Evolutionary conservation across 1,140 invertebrate species (phyloP), one percentile per base, ranked within the genome.

Genomic region (Tachypleus tridentatus): DNA sequence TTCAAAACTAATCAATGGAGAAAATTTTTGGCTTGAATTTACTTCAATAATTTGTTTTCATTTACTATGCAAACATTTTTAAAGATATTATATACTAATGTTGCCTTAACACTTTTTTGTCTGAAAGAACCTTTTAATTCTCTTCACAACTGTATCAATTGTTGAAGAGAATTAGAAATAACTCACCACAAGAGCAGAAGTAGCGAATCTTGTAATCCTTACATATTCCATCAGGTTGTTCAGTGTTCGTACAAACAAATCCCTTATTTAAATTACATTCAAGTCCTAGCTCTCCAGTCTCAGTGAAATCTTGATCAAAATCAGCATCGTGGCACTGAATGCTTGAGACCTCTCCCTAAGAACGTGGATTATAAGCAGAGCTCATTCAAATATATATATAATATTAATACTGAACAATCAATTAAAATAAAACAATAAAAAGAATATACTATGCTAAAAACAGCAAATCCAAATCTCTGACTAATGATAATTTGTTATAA

Each of bases 171-270:
- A 29, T 29, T 8, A 58, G 4, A 51, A 29, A 47, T 47, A 11
- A 66, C 70, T 71, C 60, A 73, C 72, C 70, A 67, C 74, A 76
- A 47, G 68, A 64, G 64, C 74, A 76, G 60, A 70, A 74, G 62
- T 75, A 76, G 65, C 75, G 62, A 49, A 75, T 74, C 60, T 74
- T 73, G 63, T 74, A 75, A 69, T 76, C 74, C 11, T 68, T 58
- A 64, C 75, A 76, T 48, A 58, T 67, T 11, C 71, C 70, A 59
- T 67, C 59, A 1, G 67, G 67, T 59, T 75, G 75, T 57, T 73
- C 62, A 49, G 60, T 61, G 60, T 73, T 70, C 52, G 66, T 63
- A 61, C 75, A 76, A 4, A 6, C 8, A 50, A 70, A 65, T 47
- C 69, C 69, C 10, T n/a, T 61, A 9, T 58, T 61, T 5, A 70